Evolutionary conservation across 2,113 vertebrate genomes (phyloP), one percentile per base, ranked within the genome.

Genomic region (Theristicus caerulescens): DNA sequence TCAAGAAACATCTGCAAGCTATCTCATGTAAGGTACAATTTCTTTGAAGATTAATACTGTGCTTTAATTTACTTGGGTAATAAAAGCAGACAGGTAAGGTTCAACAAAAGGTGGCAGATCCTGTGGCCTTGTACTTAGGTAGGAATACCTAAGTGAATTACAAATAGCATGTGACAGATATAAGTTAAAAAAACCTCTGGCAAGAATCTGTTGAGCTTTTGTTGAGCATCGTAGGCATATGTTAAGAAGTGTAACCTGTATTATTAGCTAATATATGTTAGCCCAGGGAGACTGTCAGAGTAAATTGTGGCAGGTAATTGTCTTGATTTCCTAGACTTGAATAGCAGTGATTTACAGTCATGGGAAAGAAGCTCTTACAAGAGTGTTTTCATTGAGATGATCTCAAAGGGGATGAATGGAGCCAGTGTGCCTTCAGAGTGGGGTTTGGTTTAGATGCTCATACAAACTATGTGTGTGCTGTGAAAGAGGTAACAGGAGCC

Each of bases 241-340:
- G 38, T 65, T 91, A 91, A 70, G 80, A 82, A 80, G 74, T 3
- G 1, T 77, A 85, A 93, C 89, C 70, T 82, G 66, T 85, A 15
- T 92, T 93, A 80, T 51, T 88, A 71, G 49, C 27, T 91, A 58
- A 65, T 65, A 57, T 40, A 6, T 72, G 44, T 94, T 87, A 92
- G 73, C 66, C 70, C 27, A 85, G 70, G 78, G 81, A 94, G 86
- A 70, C n/a, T 62, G 78, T 42, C 61, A 80, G 54, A 82, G 70
- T 82, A 93, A 90, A 94, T 73, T 86, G 83, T 90, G 84, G 66
- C 89, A 91, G 82, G 74, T 91, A 94, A 94, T 95, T 97, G 70
- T 89, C 86, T 89, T 76, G 83, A 87, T 94, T 94, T 93, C 62
- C 16, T 69, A 69, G 78, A 38, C 0, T 0, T 87, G 83, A 93